Evolutionary conservation across 2,113 vertebrate genomes (phyloP).

Genomic region (Campylomormyrus tamandua): DNA sequence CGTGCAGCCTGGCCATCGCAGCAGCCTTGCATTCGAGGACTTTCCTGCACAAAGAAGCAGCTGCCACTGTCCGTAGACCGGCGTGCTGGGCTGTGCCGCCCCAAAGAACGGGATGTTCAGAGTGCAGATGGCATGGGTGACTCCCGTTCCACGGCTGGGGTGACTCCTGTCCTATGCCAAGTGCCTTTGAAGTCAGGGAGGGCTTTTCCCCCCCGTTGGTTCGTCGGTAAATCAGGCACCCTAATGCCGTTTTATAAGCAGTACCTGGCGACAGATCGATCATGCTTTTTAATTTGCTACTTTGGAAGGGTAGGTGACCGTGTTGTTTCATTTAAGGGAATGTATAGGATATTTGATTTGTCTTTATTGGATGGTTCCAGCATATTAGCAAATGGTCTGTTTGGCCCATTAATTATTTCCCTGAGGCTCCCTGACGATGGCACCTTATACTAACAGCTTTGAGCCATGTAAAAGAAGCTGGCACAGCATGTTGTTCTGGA

Average conservation of each 20-base stretch:
- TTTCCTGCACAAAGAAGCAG: slow-evolving; percentile 8
- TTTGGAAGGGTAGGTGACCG: not conserved
- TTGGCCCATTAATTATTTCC: not conserved
- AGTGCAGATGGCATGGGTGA: slow-evolving; percentile 2
- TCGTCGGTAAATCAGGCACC: not conserved
- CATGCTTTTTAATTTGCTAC: not conserved
- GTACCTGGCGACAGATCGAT: not conserved
- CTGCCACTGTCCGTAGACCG: slow-evolving; percentile 9
- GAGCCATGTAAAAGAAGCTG: not conserved
- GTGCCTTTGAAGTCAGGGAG: not conserved
- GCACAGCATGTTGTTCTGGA: not conserved
- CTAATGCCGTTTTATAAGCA: not conserved
- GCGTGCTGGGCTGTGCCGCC: not conserved
- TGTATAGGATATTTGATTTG: not conserved
- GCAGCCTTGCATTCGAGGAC: not conserved
- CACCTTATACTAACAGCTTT: slow-evolving; percentile 1
- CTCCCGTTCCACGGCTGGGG: not conserved
- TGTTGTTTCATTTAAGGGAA: not conserved
- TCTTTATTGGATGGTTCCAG: not conserved
- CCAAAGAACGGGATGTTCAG: slow-evolving; percentile 9
- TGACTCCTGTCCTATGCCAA: slow-evolving; percentile 12
- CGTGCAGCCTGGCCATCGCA: slow-evolving; percentile 8
- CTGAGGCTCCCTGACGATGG: not conserved
- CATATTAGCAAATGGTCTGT: not conserved
- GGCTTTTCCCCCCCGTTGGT: not conserved